Evolutionary conservation across 2,797 vertebrate species (phyloP), one percentile per base, ranked within the genome.

Genomic region (Eulemur mongoz): DNA sequence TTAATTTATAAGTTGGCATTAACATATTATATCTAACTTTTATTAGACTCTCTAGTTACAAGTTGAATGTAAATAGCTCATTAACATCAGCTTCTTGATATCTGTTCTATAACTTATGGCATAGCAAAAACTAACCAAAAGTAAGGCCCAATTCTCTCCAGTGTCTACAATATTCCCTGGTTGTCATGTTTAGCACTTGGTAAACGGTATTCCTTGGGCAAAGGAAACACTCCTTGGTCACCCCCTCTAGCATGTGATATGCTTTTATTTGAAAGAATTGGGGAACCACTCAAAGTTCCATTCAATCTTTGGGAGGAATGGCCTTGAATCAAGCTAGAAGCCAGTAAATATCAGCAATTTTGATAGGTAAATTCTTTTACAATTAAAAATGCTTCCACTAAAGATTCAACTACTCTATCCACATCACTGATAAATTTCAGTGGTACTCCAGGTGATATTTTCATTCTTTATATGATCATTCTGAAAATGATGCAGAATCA

Each of bases 1-100:
- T 92, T 96, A 98, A 97, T 95, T 97, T 63, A 54, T 52, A 98
- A 97, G 76, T 94, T 98, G 81, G 96, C 93, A 98, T 98, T 98
- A 96, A 98, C 94, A 82, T 92, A 94, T 18, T 59, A 91, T 92
- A 84, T 52, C 75, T 78, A 95, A 95, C 54, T 93, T 98, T 98
- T 93, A 97, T 95, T 90, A 97, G 70, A 95, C 65, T n/a, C 22
- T 96, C 59, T 85, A 94, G 93, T 93, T 95, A 96, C 97, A 98
- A 98, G 81, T 59, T 85, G 72, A 96, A 88, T 94, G 78, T 75
- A 90, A 97, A 93, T 79, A 2, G 1, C 89, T 23, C 63, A 96
- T 97, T 97, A 97, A 97, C 82, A 97, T 3, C 92, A 97, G 91
- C 25, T 97, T 94, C 48, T 78, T 88, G 76, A 89, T 96, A 96